phyloP scores from a whole-genome alignment of 2,113 vertebrate species.

The Chlorodrepanis virens region DNA sequence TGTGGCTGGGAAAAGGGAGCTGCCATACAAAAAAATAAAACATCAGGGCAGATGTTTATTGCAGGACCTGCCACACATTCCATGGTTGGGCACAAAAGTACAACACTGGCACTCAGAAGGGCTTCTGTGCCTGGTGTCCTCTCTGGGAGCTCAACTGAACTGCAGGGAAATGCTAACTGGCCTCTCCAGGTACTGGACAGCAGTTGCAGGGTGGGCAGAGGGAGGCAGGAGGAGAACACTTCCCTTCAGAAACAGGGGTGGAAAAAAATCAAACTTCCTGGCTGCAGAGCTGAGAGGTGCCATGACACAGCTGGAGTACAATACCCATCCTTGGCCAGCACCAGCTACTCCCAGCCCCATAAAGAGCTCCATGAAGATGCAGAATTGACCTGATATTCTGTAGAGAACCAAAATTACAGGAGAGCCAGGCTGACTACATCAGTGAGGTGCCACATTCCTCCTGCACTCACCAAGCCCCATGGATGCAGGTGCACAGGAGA shows the following conservation, averaged over 20 bases:
- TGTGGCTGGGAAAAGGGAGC: neutral
- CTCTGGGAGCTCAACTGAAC: neutral
- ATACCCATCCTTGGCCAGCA: neutral
- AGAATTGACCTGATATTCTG: neutral
- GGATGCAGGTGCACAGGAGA: neutral
- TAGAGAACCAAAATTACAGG: neutral
- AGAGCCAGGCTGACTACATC: neutral
- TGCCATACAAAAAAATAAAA: neutral
- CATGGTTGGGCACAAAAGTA: neutral
- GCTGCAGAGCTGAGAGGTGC: neutral
- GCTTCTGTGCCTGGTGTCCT: neutral
- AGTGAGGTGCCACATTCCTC: neutral
- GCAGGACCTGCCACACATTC: neutral
- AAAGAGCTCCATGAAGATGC: neutral
- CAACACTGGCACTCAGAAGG: neutral
- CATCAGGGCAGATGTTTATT: neutral
- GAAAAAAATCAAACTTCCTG: neutral
- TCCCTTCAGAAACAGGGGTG: neutral
- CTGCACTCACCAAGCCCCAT: accelerated
- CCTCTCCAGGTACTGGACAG: neutral
- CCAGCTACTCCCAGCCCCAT: neutral
- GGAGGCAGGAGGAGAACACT: neutral
- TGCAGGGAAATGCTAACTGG: neutral
- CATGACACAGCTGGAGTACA: accelerated
- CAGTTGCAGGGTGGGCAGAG: neutral